phyloP scores from a whole-genome alignment of 2,113 vertebrate species.

The Phoenicopterus ruber region DNA sequence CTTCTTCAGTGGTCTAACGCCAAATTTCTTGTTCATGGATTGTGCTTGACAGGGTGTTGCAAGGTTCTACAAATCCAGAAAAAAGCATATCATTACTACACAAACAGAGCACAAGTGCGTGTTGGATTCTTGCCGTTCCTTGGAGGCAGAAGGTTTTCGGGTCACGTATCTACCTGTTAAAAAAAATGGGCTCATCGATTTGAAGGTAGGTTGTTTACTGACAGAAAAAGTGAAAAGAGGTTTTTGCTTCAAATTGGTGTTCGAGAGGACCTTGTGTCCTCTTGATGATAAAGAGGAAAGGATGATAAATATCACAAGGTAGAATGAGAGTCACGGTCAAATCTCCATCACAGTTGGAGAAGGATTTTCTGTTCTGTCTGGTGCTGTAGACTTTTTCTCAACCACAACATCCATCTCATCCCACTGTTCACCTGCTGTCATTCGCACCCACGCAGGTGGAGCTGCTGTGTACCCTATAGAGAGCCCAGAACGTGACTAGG shows the following conservation, averaged over 20 bases:
- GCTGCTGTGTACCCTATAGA: not conserved
- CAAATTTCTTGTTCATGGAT: not conserved
- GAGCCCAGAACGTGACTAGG: not conserved
- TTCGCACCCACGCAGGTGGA: not conserved
- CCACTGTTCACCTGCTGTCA: fast-evolving
- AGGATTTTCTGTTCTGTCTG: not conserved
- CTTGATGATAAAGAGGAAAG: not conserved
- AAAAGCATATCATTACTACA: slow-evolving; percentile 90
- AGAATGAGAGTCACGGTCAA: not conserved
- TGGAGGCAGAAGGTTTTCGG: slow-evolving; percentile 90
- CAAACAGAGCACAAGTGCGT: slow-evolving; percentile 98
- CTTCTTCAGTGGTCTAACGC: not conserved
- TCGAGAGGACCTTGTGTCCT: not conserved
- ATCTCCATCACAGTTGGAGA: not conserved
- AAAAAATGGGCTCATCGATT: slow-evolving; percentile 86
- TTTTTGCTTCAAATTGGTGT: not conserved
- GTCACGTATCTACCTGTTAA: slow-evolving; percentile 92
- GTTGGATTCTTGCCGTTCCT: slow-evolving; percentile 90
- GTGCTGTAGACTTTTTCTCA: not conserved
- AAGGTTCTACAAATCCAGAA: slow-evolving; percentile 90
- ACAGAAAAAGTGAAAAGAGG: not conserved
- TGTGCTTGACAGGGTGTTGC: slow-evolving; percentile 84
- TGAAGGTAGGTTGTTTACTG: slow-evolving; percentile 77
- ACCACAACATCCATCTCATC: not conserved
- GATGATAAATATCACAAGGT: not conserved